phyloP scores from a whole-genome alignment of 30 jellyfish, hydroid and myxozoan species.

The Turritopsis rubra region DNA sequence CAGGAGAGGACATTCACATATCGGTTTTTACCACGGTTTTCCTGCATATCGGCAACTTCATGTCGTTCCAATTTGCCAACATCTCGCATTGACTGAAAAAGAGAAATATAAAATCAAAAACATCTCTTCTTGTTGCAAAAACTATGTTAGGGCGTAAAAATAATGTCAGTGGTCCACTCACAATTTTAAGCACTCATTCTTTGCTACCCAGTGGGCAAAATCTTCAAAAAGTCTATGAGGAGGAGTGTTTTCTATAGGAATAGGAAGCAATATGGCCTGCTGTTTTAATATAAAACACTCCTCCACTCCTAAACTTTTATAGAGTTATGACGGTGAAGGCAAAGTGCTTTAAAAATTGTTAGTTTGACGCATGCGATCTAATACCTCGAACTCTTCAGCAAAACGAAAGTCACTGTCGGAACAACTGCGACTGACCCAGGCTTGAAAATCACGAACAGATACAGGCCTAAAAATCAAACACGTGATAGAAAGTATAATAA shows the following conservation, averaged over 20 bases:
- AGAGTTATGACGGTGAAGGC: neutral
- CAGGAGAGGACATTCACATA: slow-evolving; percentile 77
- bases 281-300: no score
- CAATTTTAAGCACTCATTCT: no score
- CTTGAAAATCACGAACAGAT: slow-evolving; percentile 60
- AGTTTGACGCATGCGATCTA: neutral
- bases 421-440: slow-evolving; percentile 85
- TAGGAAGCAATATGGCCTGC: no score
- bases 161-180: neutral
- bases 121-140: neutral
- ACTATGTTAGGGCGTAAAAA: neutral
- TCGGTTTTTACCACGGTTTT: slow-evolving; percentile 82
- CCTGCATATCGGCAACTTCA: slow-evolving; percentile 85
- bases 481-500: neutral
- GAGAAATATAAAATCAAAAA: neutral
- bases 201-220: no score
- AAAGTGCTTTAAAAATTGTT: neutral
- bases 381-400: slow-evolving; percentile 96
- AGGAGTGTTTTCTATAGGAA: no score
- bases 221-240: no score
- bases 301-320: no score
- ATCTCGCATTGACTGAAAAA: slow-evolving; percentile 79
- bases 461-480: slow-evolving; percentile 88
- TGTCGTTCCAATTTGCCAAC: slow-evolving; percentile 80
- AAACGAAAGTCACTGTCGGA: slow-evolving; percentile 88